Conservation (phyloP, 2,113 vertebrate species). For the Leuciscus idus region DNA sequence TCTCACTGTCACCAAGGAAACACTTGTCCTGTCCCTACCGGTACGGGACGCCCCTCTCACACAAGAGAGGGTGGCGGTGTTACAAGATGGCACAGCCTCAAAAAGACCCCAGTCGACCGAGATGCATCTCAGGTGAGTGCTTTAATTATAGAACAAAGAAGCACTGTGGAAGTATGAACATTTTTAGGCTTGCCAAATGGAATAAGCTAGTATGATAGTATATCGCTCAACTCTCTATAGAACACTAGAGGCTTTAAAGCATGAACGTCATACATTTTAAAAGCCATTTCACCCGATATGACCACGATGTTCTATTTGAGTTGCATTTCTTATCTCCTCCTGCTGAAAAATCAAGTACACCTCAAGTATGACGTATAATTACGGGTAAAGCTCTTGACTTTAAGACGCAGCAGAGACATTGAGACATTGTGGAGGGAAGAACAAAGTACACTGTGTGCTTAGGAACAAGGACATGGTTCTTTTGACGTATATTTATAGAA, state of each 20-base stretch:
- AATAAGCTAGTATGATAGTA: conserved; percentile 28
- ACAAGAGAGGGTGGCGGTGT: conserved; percentile 83
- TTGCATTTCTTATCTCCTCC: conserved; percentile 11
- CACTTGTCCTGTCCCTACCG: conserved; percentile 87
- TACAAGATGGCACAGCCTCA: conserved; percentile 87
- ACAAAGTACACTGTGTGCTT: conserved; percentile 26
- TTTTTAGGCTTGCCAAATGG: conserved; percentile 20
- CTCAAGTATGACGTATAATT: conserved; percentile 23
- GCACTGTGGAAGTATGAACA: background rate
- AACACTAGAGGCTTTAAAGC: conserved; percentile 13
- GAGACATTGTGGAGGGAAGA: background rate
- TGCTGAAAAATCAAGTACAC: background rate
- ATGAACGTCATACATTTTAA: background rate
- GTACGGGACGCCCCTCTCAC: conserved; percentile 85
- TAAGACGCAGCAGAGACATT: background rate
- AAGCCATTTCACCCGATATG: conserved; percentile 8
- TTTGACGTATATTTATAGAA: conserved; percentile 33
- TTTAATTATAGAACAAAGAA: conserved; percentile 6
- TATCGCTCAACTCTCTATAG: conserved; percentile 29
- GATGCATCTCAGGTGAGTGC: conserved; percentile 87
- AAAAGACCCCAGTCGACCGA: conserved; percentile 91
- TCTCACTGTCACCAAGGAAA: conserved; percentile 91
- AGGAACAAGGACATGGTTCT: conserved; percentile 9
- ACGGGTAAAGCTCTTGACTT: background rate
- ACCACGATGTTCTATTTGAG: background rate